Evolutionary conservation across 2,888 invertebrate species (phyloP), one percentile per base, ranked within the genome.

Genomic region (Notodonta dromedarius): DNA sequence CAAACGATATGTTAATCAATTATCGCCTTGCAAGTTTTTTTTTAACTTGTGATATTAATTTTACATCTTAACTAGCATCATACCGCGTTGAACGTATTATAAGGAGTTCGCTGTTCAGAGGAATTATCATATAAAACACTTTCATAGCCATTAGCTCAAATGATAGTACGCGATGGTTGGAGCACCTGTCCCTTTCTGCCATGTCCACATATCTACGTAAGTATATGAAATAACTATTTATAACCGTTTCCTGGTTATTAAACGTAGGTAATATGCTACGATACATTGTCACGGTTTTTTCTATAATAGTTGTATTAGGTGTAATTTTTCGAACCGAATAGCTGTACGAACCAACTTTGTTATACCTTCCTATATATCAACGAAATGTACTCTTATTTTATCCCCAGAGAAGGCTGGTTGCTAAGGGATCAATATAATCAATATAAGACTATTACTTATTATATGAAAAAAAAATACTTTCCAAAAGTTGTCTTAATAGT

Each of bases 51-150:
- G 62, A 50, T 70, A 77, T 79, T 75, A 77, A 74, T 69, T 70
- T 83, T 82, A 82, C 81, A 77, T 79, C 75, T 81, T 82, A 78
- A 81, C 80, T 76, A 72, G 63, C 70, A 61, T 69, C 63, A 60
- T 63, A 35, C 39, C 56, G 59, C 60, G 55, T 58, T 56, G 60
- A 55, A 13, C 57, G 56, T 44, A 62, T 59, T 52, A 54, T 54
- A 63, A 61, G 61, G 61, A 69, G 56, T 56, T 55, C 56, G 11
- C 32, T 42, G 56, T 61, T 56, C 53, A 32, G 46, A 56, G 51
- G 62, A 54, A 61, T 66, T 63, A 73, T 63, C 57, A 44, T 35
- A 16, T 12, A 54, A 35, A 58, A 56, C 57, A 65, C 11, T 61
- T 58, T 69, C 57, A 56, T 63, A 53, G 59, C 61, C 48, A 61